Conservation (phyloP, 2,113 vertebrate genomes). For the Bambusicola thoracicus region DNA sequence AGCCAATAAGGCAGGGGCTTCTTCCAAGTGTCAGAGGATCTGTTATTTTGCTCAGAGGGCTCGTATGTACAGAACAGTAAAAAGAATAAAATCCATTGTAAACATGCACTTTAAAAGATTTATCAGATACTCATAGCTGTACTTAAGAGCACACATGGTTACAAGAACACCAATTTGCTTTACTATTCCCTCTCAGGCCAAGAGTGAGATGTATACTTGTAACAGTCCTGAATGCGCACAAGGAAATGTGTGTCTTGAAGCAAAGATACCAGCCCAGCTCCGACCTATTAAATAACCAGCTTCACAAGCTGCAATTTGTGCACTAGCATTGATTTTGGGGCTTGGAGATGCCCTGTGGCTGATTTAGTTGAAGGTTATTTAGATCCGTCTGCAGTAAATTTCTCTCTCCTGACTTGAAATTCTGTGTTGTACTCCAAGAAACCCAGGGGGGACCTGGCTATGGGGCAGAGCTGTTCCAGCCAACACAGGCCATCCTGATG, state of each 20-base stretch:
- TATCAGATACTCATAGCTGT: constrained; percentile 67
- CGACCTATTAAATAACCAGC: neutral
- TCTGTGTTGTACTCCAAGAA: neutral
- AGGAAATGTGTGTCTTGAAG: neutral
- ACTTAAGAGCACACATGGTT: constrained; percentile 57
- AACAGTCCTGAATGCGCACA: neutral
- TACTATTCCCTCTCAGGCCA: constrained; percentile 48
- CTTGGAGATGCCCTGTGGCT: neutral
- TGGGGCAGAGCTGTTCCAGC: neutral
- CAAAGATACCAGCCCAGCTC: neutral
- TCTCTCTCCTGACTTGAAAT: neutral
- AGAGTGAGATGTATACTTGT: neutral
- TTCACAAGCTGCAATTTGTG: neutral
- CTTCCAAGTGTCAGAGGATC: constrained; percentile 48
- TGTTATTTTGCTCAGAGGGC: constrained; percentile 72
- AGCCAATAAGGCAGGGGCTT: constrained; percentile 47
- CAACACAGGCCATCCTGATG: neutral
- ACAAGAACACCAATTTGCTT: constrained; percentile 63
- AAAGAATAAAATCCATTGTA: constrained; percentile 75
- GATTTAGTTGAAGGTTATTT: constrained; percentile 2
- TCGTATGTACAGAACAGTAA: constrained; percentile 53
- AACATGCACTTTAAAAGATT: constrained; percentile 73
- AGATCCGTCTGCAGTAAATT: neutral
- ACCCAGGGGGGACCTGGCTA: neutral
- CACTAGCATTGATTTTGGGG: neutral